Percentiles rank a stretch among this genome's conserved stretches.
Evolutionary conservation across 53 echinoderm and acorn worm species (phyloP).

Genomic region (Apostichopus leukothele): DNA sequence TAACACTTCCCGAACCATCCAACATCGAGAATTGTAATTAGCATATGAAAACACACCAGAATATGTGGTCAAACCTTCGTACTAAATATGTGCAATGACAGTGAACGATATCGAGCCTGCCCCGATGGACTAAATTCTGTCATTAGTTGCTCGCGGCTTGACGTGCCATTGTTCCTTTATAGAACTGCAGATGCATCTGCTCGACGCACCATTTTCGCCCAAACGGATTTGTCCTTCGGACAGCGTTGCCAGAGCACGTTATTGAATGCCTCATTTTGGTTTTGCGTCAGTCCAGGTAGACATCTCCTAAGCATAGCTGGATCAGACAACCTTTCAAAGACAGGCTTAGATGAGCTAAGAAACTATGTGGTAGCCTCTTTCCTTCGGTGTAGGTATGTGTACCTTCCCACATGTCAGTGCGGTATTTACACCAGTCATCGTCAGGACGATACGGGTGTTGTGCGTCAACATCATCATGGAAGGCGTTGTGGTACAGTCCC

Average conservation of each 20-base stretch:
- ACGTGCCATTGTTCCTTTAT: slow-evolving; percentile 6
- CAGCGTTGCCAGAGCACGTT: slow-evolving; percentile 26
- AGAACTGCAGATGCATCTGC: slow-evolving; percentile 13
- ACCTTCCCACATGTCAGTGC: slow-evolving; percentile 20
- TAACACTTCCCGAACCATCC: too few relatives aligned
- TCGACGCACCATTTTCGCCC: neutral
- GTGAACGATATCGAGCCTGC: too few relatives aligned
- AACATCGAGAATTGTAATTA: too few relatives aligned
- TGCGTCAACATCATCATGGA: slow-evolving; percentile 19
- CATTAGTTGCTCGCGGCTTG: neutral
- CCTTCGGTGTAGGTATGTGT: neutral
- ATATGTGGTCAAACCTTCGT: too few relatives aligned
- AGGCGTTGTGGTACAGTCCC: neutral
- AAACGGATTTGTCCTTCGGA: slow-evolving; percentile 33
- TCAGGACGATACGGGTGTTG: slow-evolving; percentile 27
- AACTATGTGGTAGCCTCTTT: neutral
- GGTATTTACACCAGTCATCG: slow-evolving; percentile 22
- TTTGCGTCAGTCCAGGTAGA: slow-evolving; percentile 49
- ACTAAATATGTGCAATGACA: too few relatives aligned
- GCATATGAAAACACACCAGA: too few relatives aligned
- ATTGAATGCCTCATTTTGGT: slow-evolving; percentile 42
- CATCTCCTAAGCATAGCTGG: slow-evolving; percentile 16
- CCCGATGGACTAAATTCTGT: neutral
- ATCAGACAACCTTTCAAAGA: slow-evolving; percentile 20
- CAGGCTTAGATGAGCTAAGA: neutral